phyloP scores from a whole-genome alignment of 2,888 invertebrate genomes.

The Barypeithes pellucidus region DNA sequence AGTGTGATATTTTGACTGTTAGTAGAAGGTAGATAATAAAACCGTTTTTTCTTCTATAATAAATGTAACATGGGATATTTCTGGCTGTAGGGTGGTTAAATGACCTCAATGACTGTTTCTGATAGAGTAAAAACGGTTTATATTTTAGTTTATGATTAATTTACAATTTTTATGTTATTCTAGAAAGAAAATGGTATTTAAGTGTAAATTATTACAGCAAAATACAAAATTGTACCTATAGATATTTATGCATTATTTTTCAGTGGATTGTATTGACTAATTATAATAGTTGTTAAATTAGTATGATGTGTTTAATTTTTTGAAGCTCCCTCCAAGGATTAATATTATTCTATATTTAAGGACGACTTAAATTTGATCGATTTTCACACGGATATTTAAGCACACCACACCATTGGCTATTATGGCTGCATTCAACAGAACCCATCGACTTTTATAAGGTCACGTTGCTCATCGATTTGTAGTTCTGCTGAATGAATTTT shows the following conservation, averaged over 20 bases:
- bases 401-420: too few species aligned
- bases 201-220: constrained; percentile 26
- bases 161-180: constrained; percentile 23
- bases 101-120: not conserved
- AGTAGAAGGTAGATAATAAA: constrained; percentile 4
- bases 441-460: too few species aligned
- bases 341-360: too few species aligned
- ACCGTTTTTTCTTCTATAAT: not conserved
- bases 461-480: too few species aligned
- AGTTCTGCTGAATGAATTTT: too few species aligned
- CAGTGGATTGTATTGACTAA: constrained; percentile 19
- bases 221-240: constrained; percentile 19
- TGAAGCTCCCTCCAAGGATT: not conserved
- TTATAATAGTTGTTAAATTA: constrained; percentile 24
- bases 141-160: constrained; percentile 20
- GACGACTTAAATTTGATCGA: too few species aligned
- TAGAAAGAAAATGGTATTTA: constrained; percentile 4
- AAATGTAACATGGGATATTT: not conserved
- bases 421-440: too few species aligned
- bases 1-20: constrained; percentile 25
- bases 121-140: constrained; percentile 9
- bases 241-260: constrained; percentile 23
- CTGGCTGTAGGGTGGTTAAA: not conserved
- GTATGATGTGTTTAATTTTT: not conserved
- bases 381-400: too few species aligned